Base-by-base conservation (phyloP, 2,113 vertebrate species). In the Sinocyclocheilus anophthalmus region DNA sequence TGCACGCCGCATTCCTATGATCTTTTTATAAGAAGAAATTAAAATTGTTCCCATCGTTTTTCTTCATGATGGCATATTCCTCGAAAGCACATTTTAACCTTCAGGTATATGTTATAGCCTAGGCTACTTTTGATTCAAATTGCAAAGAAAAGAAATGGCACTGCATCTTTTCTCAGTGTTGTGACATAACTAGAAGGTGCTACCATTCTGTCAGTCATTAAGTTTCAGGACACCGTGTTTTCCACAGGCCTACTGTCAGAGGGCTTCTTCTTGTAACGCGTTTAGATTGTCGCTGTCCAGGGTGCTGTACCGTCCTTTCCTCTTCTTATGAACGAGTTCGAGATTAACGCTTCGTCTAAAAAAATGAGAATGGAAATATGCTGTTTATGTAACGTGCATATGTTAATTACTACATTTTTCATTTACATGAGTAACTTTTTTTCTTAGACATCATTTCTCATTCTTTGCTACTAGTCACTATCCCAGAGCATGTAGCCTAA, bases 281-380 rank as follows among this genome's bases (percentile, higher is more conserved):
- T 73, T 84, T 24, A 3, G 13, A 39, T 55, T 48, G 76, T 79
- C 79, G 88, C 88, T 89, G 88, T 89, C 88, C 88, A 87, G 33
- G 88, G 88, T 89, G 79, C 88, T 87, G 86, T 59, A 78, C 65
- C 22, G 18, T 16, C 16, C 26, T 10, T 45, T 24, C 2, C 18
- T 59, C 8, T 3, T 61, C 1, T 11, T 0, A 22, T n/a, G 20
- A 61, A 61, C 16, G 22, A 10, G 3, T 61, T n/a, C 53, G 57
- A 8, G 20, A 61, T 8, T 11, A 61, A 61, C 57, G 4, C 57
- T 0, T 61, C 3, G 57, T 61, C 55, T 22, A 72, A 72, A 37
- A 33, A 2, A 22, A 39, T 4, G 69, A 5, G 18, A 72, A 22
- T 22, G 9, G 1, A 39, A 72, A 72, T 72, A 22, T 72, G 18